phyloP scores from a whole-genome alignment of 2,888 invertebrate species.

The Hylaea fasciaria region DNA sequence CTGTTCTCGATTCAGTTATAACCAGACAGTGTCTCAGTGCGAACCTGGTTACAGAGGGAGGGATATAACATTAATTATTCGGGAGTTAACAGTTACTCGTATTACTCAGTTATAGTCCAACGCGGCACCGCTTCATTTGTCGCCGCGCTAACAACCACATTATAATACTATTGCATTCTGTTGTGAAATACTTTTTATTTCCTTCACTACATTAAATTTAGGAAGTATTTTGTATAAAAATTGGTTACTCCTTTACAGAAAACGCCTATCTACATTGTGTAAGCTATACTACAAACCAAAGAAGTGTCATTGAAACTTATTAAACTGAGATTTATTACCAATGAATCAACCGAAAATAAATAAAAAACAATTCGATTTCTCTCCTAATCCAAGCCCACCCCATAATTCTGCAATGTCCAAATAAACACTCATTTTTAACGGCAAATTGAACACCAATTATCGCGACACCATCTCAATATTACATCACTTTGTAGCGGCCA shows the following conservation, averaged over 20 bases:
- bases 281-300: too few species aligned
- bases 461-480: constrained; percentile 77
- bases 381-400: constrained; percentile 13
- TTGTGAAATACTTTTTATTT: constrained; percentile 1
- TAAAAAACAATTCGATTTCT: neutral
- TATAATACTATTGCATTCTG: constrained; percentile 29
- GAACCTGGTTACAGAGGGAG: constrained; percentile 17
- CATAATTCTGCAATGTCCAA: constrained; percentile 33
- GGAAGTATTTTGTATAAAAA: too few species aligned
- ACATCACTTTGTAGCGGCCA: constrained; percentile 60
- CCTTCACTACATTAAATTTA: too few species aligned
- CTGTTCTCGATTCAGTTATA: too few species aligned
- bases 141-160: constrained; percentile 26
- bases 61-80: constrained; percentile 39
- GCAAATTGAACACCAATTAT: constrained; percentile 78
- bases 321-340: too few species aligned
- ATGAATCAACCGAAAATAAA: too few species aligned
- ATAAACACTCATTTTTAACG: constrained; percentile 48
- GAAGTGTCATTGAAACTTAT: too few species aligned
- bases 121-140: constrained; percentile 31
- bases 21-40: constrained; percentile 6
- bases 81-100: constrained; percentile 38
- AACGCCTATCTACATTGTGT: too few species aligned
- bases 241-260: too few species aligned
- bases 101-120: constrained; percentile 35